Conservation (phyloP, 2,888 invertebrate genomes). For the Leptinotarsa juncta region DNA sequence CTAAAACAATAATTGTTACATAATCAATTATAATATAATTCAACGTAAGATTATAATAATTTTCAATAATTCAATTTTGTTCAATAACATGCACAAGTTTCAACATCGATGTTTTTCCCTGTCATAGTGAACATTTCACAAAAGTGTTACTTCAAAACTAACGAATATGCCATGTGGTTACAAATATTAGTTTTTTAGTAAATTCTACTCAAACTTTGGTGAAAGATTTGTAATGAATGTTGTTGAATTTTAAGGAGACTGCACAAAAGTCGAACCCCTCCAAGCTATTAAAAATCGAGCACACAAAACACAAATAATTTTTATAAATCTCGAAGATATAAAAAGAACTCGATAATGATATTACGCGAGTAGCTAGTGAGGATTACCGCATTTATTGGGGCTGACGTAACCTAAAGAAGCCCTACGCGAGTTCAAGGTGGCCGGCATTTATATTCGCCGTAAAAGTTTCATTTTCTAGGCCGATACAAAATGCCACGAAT, state of each 20-base stretch:
- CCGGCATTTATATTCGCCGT: slow-evolving; percentile 49
- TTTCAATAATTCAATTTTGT: too few species aligned
- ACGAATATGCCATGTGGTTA: too few species aligned
- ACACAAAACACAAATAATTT: neutral
- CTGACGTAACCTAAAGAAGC: slow-evolving; percentile 49
- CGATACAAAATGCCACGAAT: slow-evolving; percentile 52
- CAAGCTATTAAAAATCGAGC: neutral
- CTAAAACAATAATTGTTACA: too few species aligned
- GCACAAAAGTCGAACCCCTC: neutral
- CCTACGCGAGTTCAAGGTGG: slow-evolving; percentile 57
- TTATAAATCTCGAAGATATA: neutral
- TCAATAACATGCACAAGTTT: too few species aligned
- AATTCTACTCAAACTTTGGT: too few species aligned
- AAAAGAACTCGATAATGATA: slow-evolving; percentile 21
- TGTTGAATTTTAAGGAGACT: neutral
- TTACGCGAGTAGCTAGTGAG: slow-evolving; percentile 40
- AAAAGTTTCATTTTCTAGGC: slow-evolving; percentile 56
- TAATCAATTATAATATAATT: too few species aligned
- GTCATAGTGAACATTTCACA: too few species aligned
- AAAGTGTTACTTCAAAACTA: too few species aligned
- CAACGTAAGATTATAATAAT: too few species aligned
- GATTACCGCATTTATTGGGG: slow-evolving; percentile 42
- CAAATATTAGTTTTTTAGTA: too few species aligned
- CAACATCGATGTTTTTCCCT: too few species aligned
- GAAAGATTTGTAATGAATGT: too few species aligned